Percentiles rank a stretch among this genome's conserved stretches.
These are phyloP conservation scores for Coronaproctus castanopsis DNA, from an alignment of 2,888 invertebrate species.

Conservation along the genomic window DNA sequence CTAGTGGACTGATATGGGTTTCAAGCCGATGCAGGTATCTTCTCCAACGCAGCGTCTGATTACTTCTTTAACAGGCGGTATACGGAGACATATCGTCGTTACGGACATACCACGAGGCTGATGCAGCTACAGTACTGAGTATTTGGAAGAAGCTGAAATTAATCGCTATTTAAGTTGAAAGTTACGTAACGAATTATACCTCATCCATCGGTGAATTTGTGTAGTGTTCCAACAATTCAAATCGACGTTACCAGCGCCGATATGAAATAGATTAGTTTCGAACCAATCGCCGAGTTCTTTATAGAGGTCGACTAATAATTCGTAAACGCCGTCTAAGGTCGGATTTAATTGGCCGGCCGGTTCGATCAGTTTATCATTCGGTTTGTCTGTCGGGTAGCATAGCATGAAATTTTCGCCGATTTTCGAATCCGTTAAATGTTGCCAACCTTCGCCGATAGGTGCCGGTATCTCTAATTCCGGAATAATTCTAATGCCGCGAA, in stretches of 20 bases:
- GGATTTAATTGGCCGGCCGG: constrained; percentile 71
- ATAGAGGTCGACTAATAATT: constrained; percentile 44
- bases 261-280: constrained; percentile 36
- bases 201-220: constrained; percentile 47
- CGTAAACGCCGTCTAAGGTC: constrained; percentile 45
- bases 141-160: too few species aligned
- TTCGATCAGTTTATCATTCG: constrained; percentile 46
- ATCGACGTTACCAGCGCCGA: constrained; percentile 48
- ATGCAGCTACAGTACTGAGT: too few species aligned
- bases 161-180: too few species aligned
- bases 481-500: constrained; percentile 62
- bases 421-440: background rate
- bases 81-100: too few species aligned
- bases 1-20: too few species aligned
- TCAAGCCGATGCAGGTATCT: too few species aligned
- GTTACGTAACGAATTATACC: too few species aligned
- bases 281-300: constrained; percentile 19
- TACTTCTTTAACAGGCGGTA: too few species aligned
- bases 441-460: constrained; percentile 45
- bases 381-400: constrained; percentile 33
- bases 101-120: too few species aligned
- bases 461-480: constrained; percentile 80
- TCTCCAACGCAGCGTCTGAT: too few species aligned
- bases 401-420: constrained; percentile 26
- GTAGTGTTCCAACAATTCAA: constrained; percentile 57